phyloP scores from a whole-genome alignment of 2,888 invertebrate species.

The Microdon myrmicae region DNA sequence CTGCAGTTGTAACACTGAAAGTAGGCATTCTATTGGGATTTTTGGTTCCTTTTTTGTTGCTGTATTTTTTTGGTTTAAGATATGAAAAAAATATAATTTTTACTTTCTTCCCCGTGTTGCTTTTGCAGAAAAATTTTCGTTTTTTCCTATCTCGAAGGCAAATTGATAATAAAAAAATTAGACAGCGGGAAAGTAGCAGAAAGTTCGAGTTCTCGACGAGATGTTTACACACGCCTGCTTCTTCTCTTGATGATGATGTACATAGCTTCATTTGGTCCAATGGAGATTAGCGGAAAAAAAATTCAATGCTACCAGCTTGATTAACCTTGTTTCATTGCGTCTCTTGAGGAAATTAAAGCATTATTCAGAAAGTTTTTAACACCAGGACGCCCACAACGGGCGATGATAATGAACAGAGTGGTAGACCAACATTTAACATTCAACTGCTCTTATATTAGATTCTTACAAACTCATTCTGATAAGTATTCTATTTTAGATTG shows the following conservation, averaged over 20 bases:
- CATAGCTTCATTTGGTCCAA: slow-evolving; percentile 10
- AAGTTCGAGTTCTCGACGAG: slow-evolving; percentile 13
- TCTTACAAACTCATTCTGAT: too few species aligned
- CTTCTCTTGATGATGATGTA: not conserved
- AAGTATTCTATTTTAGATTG: too few species aligned
- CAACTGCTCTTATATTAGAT: too few species aligned
- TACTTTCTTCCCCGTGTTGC: slow-evolving; percentile 8
- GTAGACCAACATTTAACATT: too few species aligned
- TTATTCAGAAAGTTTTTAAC: not conserved
- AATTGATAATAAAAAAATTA: slow-evolving; percentile 28
- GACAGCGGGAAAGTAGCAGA: not conserved
- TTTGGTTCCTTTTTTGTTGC: too few species aligned
- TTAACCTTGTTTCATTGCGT: slow-evolving; percentile 5
- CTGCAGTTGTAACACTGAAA: not conserved
- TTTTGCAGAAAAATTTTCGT: slow-evolving; percentile 4
- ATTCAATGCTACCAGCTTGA: slow-evolving; percentile 17
- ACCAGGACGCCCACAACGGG: too few species aligned
- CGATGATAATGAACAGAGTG: too few species aligned
- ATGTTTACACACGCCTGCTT: slow-evolving; percentile 15
- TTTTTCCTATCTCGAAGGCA: slow-evolving; percentile 16
- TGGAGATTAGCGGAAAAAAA: slow-evolving; percentile 18
- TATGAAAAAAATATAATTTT: slow-evolving; percentile 21
- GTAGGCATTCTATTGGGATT: slow-evolving; percentile 21
- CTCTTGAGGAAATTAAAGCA: slow-evolving; percentile 3
- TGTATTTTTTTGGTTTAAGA: slow-evolving; percentile 7